phyloP scores from a whole-genome alignment of 2,113 vertebrate genomes.

The Petrocephalus microphthalmus region DNA sequence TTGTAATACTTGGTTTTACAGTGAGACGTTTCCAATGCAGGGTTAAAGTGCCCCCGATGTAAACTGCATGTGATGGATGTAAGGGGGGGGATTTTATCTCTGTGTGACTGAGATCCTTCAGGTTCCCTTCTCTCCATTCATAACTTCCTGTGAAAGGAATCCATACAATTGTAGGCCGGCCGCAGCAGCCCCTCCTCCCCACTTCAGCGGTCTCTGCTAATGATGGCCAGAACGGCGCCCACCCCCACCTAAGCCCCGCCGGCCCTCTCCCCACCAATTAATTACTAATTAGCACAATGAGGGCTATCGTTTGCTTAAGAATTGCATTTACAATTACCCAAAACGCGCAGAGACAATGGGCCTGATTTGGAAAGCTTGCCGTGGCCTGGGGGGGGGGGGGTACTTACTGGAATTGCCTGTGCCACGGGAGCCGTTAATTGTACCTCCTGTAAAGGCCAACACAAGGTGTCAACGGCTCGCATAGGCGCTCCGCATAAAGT shows the following conservation, averaged over 20 bases:
- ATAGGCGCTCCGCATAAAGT: constrained; percentile 53
- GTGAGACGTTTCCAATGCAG: background rate
- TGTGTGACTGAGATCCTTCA: background rate
- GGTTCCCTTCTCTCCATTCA: constrained; percentile 35
- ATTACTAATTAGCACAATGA: constrained; percentile 63
- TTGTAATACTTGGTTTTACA: background rate
- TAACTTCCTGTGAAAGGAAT: constrained; percentile 44
- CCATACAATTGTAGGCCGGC: constrained; percentile 35
- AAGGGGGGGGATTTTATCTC: background rate
- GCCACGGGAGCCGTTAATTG: constrained; percentile 46
- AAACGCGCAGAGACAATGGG: constrained; percentile 59
- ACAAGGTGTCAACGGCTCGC: constrained; percentile 58
- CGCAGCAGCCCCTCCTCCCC: constrained; percentile 37
- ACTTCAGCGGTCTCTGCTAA: constrained; percentile 35
- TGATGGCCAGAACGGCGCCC: constrained; percentile 27
- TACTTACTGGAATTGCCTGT: constrained; percentile 47
- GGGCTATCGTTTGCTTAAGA: constrained; percentile 60
- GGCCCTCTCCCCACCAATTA: constrained; percentile 55
- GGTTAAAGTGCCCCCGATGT: background rate
- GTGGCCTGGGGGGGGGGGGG: constrained; percentile 39
- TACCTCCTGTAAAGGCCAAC: constrained; percentile 55
- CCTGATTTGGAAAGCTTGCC: constrained; percentile 47
- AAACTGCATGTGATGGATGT: background rate
- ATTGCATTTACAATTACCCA: constrained; percentile 62
- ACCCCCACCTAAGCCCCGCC: background rate